These are phyloP conservation scores for Actias luna DNA, from an alignment of 2,888 invertebrate species.

Conservation along the genomic window DNA sequence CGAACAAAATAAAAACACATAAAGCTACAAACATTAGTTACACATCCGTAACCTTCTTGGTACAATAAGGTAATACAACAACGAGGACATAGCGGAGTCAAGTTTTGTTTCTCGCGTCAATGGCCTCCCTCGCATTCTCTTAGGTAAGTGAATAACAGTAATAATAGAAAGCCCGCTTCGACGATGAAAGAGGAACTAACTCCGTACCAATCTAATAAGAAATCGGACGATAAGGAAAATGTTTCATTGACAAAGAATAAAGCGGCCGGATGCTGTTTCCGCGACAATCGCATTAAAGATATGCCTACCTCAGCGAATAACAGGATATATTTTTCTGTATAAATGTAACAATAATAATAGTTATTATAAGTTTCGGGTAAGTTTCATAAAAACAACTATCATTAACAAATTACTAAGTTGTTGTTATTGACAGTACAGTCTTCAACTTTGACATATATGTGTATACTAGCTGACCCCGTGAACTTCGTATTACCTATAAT, in stretches of 20 bases:
- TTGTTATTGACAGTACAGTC: no score
- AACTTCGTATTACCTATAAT: no score
- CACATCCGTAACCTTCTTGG: conserved; percentile 29
- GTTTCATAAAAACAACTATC: neutral
- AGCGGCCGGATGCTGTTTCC: conserved; percentile 53
- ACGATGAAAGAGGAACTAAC: conserved; percentile 53
- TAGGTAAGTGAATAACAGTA: conserved; percentile 71
- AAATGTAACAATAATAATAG: neutral
- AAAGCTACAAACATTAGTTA: conserved; percentile 10
- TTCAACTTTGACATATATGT: no score
- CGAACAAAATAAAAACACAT: conserved; percentile 4
- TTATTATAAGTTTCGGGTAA: neutral
- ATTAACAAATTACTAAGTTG: neutral
- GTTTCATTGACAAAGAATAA: conserved; percentile 72
- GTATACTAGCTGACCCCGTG: no score
- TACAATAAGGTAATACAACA: conserved; percentile 54
- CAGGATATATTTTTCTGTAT: neutral
- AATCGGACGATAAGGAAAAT: conserved; percentile 71
- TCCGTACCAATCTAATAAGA: conserved; percentile 71
- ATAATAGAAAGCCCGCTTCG: conserved; percentile 51
- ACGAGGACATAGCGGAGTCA: conserved; percentile 58
- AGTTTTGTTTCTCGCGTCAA: conserved; percentile 66
- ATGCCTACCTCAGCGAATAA: conserved; percentile 17
- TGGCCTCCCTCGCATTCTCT: conserved; percentile 47
- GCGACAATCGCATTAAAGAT: conserved; percentile 49